phyloP scores from a whole-genome alignment of 2,888 invertebrate genomes.

The Notodonta dromedarius region DNA sequence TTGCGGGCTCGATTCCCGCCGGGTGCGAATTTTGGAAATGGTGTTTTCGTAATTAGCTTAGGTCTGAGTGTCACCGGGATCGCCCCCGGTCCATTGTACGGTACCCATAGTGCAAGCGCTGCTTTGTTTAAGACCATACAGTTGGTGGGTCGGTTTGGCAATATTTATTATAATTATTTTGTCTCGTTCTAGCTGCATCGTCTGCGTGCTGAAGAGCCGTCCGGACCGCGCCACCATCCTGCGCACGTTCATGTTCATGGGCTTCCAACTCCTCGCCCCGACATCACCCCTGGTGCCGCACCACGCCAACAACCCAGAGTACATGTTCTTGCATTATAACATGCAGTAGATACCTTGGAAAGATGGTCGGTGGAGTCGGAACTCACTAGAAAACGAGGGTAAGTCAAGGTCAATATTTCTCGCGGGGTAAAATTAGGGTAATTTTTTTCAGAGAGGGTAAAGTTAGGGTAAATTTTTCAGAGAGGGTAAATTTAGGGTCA shows the following conservation, averaged over 20 bases:
- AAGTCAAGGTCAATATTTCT: too few relatives aligned
- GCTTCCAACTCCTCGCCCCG: conserved; percentile 94
- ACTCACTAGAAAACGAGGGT: background rate
- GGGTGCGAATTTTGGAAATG: too few relatives aligned
- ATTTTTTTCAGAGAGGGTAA: too few relatives aligned
- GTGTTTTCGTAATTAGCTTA: too few relatives aligned
- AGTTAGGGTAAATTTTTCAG: background rate
- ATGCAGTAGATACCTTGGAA: conserved; percentile 61
- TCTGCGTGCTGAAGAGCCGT: conserved; percentile 92
- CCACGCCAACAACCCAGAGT: conserved; percentile 84
- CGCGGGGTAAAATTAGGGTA: too few relatives aligned
- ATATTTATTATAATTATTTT: background rate
- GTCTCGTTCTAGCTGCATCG: conserved; percentile 73
- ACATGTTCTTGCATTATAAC: conserved; percentile 81
- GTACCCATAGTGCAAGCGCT: too few relatives aligned
- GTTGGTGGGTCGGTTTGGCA: too few relatives aligned
- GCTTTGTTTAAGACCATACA: too few relatives aligned
- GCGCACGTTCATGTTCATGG: conserved; percentile 98
- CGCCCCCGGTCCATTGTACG: too few relatives aligned
- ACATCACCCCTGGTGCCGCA: conserved; percentile 84
- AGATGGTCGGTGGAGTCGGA: conserved; percentile 26
- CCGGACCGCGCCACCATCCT: conserved; percentile 93
- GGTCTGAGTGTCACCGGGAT: too few relatives aligned
- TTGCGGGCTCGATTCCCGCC: too few relatives aligned
- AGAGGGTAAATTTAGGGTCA: background rate